Evolutionary conservation across 2,113 vertebrate genomes (phyloP).

Genomic region (Nerophis ophidion): DNA sequence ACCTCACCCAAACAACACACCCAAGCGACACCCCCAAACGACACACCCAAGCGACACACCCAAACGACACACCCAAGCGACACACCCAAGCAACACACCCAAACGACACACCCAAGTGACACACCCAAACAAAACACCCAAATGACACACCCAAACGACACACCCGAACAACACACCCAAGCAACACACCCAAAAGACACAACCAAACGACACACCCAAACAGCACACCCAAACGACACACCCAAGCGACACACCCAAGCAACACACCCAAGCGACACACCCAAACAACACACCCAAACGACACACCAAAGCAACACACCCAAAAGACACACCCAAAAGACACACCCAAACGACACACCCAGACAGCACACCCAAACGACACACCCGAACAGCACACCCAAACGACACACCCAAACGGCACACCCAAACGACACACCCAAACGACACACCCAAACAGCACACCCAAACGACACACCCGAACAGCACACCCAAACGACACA

Average conservation of each 20-base stretch:
- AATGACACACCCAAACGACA: too few species aligned
- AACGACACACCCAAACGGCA: conserved; percentile 8
- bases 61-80: conserved; percentile 15
- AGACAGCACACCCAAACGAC: conserved; percentile 14
- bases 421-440: too few species aligned
- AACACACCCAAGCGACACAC: conserved; percentile 16
- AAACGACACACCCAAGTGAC: too few species aligned
- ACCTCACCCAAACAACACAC: conserved; percentile 13
- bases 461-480: conserved; percentile 15
- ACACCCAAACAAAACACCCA: conserved; percentile 15
- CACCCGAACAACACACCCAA: conserved; percentile 14
- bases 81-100: conserved; percentile 15
- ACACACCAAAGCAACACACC: too few species aligned
- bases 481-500: conserved; percentile 15
- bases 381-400: conserved; percentile 14
- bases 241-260: conserved; percentile 9
- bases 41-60: conserved; percentile 16
- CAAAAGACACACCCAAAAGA: conserved; percentile 10
- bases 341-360: conserved; percentile 13
- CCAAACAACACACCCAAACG: conserved; percentile 14
- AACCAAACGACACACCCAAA: conserved; percentile 9
- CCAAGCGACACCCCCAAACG: conserved; percentile 10
- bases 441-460: conserved; percentile 8
- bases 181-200: too few species aligned
- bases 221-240: conserved; percentile 16